phyloP scores from a whole-genome alignment of 35 echinoderm and acorn worm genomes.

The Apostichopus japonicus region DNA sequence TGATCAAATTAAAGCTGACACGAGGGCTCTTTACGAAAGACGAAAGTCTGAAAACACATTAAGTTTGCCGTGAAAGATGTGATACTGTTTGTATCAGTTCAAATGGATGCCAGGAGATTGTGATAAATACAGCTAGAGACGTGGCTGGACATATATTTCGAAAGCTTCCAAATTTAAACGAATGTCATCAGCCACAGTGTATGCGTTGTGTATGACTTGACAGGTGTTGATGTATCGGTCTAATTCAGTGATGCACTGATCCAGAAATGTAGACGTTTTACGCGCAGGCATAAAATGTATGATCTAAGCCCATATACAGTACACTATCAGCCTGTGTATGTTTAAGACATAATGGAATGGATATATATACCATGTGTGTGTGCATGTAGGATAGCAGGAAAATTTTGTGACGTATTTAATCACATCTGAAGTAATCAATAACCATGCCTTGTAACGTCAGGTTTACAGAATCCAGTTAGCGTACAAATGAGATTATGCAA shows the following conservation, averaged over 20 bases:
- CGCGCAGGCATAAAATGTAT: slow-evolving; percentile 37
- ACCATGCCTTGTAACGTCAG: slow-evolving; percentile 29
- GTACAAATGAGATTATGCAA: neutral
- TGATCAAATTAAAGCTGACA: slow-evolving; percentile 58
- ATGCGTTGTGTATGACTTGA: slow-evolving; percentile 42
- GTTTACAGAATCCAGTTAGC: slow-evolving; percentile 19
- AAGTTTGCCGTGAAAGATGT: slow-evolving; percentile 15
- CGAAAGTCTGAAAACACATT: slow-evolving; percentile 41
- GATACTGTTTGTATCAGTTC: slow-evolving; percentile 26
- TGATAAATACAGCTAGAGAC: slow-evolving; percentile 41
- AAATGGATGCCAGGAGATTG: neutral
- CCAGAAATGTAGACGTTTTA: slow-evolving; percentile 56
- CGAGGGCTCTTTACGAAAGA: slow-evolving; percentile 19
- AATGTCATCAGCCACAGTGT: slow-evolving; percentile 43
- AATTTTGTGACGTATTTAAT: neutral
- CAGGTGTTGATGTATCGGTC: slow-evolving; percentile 61
- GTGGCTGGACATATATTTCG: neutral
- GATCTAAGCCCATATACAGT: neutral
- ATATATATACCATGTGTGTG: slow-evolving; percentile 6
- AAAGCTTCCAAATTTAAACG: slow-evolving; percentile 53
- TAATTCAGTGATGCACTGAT: slow-evolving; percentile 57
- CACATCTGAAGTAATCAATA: slow-evolving; percentile 24
- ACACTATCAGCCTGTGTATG: neutral
- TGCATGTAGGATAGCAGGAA: slow-evolving; percentile 15
- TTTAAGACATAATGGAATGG: slow-evolving; percentile 26